Base-by-base conservation (phyloP, 2,797 vertebrate species). In the Sciurus carolinensis region DNA sequence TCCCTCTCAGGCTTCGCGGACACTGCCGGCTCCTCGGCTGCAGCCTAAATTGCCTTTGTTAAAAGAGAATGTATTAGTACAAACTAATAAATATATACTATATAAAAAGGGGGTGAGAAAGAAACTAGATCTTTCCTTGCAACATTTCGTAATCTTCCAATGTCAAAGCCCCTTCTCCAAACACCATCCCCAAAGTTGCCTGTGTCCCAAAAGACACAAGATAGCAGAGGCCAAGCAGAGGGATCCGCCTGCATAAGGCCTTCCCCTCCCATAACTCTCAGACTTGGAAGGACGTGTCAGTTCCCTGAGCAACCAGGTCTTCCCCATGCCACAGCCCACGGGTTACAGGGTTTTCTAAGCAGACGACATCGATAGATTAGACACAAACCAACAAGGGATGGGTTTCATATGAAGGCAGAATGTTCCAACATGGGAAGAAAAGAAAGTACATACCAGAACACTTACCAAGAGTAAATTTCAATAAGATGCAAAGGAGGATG, bases 71-170 rank as follows among this genome's bases (percentile, higher is more conserved):
- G 97, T 90, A 76, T 97, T 97, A 98, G 97, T 97, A 97, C 95
- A 98, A 98, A 97, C 89, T 91, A 98, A 98, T 98, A 98, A 98
- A 97, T 95, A 85, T 95, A 96, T 97, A 69, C 97, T 97, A 50
- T 96, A 94, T 97, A 94, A 97, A 97, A 95, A 96, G 36, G 96
- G 54, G 7, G 8, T 10, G 10, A 20, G 24, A 59, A 59, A 59
- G 59, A 26, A 62, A 62, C 7, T 57, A 57, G 54, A 20, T 76
- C 64, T 66, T 15, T 72, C 7, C 50, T 64, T 30, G 47, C 26
- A 28, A 47, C 24, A 44, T 30, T 71, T 76, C 42, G 9, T 36
- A 24, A 59, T 18, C 76, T 39, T 36, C 76, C 15, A 1, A 22
- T 17, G 64, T 76, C 42, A 66, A 42, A 67, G 26, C 8, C 33